phyloP scores from a whole-genome alignment of 2,797 vertebrate genomes.

The Alauda arvensis region DNA sequence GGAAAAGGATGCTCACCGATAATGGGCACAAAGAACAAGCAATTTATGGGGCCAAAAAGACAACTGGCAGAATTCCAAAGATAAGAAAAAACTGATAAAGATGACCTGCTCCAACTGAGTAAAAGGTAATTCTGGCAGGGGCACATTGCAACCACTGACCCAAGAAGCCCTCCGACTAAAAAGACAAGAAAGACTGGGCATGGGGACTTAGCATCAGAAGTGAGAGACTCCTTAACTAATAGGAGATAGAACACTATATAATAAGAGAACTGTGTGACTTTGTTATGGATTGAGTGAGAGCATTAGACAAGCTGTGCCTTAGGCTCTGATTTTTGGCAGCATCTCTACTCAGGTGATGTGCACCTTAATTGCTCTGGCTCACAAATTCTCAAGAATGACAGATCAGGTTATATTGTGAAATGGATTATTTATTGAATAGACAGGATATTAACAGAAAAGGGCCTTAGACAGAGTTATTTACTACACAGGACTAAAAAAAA shows the following conservation, averaged over 20 bases:
- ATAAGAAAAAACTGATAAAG: neutral
- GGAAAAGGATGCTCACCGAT: neutral
- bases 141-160: neutral
- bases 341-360: neutral
- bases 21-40: neutral
- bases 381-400: no score
- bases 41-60: neutral
- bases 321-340: neutral
- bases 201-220: neutral
- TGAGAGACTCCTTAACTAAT: neutral
- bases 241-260: neutral
- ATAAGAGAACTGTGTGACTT: neutral
- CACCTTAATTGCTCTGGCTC: neutral
- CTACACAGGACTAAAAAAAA: no score
- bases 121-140: neutral
- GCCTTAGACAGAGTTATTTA: no score
- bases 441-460: no score
- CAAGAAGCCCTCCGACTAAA: neutral
- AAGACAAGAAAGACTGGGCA: neutral
- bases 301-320: neutral
- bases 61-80: neutral
- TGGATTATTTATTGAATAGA: no score
- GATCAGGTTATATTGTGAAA: no score
- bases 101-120: neutral
- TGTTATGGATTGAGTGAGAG: no score